Evolutionary conservation across 2,888 invertebrate species (phyloP), one percentile per base, ranked within the genome.

Genomic region (Apomyelois bistriatella): DNA sequence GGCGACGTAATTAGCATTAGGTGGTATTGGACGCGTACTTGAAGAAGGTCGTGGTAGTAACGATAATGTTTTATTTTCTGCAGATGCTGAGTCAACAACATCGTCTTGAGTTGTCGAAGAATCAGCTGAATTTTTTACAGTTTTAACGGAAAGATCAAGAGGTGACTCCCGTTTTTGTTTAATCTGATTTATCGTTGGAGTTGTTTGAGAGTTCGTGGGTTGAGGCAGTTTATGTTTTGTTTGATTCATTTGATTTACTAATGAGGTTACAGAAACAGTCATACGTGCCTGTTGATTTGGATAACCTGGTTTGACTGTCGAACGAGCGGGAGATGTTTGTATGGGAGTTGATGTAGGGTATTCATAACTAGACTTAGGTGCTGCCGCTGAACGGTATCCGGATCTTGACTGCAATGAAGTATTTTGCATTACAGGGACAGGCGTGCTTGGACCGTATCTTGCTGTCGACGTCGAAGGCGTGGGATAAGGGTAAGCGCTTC

Each of bases 61-160:
- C 28, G 80, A 62, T 55, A 81, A 61, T 37, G 69, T 67, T 71
- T 87, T 87, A 68, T 64, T 81, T 59, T 90, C 90, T 56, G 73
- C 65, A 7, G 79, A 72, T 16, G 72, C 78, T 12, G 88, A 88
- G 68, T 93, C 93, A 10, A 88, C 72, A 2, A 88, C 79, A 52
- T 93, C 93, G 67, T 94, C 94, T 68, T 93, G 93, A 10, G 95
- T 94, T 0, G 97, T 97, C 0, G 97, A 97, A 0, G 97, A 97
- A 81, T 97, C 97, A 0, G 97, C 96, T 3, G 96, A 94, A 49
- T 96, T 96, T 74, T 96, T 94, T 0, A 97, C 94, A 1, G 97
- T 97, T 79, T 97, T 97, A 43, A 97, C 96, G 0, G 97, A 97
- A 51, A 97, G 90, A 84, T 97, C 97, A 56, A 97, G 83, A 0